Evolutionary conservation across 2,797 vertebrate species (phyloP).

Genomic region (Bradypodion ventrale): DNA sequence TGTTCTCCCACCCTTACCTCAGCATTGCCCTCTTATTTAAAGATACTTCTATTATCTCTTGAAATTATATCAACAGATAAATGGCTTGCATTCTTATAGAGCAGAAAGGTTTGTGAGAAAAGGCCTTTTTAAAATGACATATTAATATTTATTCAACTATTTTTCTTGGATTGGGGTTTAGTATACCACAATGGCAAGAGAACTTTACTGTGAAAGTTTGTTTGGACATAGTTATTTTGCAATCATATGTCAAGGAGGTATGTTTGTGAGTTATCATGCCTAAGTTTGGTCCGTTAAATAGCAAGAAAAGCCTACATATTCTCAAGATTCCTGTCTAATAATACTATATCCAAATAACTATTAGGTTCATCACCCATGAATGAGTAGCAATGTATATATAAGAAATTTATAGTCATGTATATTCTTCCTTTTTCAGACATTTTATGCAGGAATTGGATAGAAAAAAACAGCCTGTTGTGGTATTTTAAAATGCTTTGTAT

Average conservation of each 20-base stretch:
- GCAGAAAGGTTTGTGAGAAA: background rate
- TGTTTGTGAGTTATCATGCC: background rate
- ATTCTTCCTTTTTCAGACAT: background rate
- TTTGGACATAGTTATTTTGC: background rate
- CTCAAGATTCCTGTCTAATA: background rate
- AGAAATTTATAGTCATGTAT: background rate
- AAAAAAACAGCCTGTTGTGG: background rate
- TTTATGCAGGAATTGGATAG: background rate
- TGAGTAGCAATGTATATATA: background rate
- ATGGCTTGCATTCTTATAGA: background rate
- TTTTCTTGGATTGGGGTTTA: background rate
- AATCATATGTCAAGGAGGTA: background rate
- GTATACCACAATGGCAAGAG: background rate
- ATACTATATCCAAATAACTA: too few relatives aligned
- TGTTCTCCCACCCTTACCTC: background rate
- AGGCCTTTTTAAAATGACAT: background rate
- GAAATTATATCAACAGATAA: background rate
- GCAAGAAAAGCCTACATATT: background rate
- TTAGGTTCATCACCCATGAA: background rate
- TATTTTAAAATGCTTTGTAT: background rate
- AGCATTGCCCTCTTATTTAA: background rate
- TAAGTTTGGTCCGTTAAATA: background rate
- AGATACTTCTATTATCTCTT: background rate
- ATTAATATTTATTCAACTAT: too few relatives aligned
- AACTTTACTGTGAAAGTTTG: background rate